A percentile compares a stretch with the other conserved stretches of the same genome.
These are phyloP conservation scores for Umimayanthus kanabou DNA, from an alignment of 92 coral and sea anemone genomes.

Conservation along the genomic window DNA sequence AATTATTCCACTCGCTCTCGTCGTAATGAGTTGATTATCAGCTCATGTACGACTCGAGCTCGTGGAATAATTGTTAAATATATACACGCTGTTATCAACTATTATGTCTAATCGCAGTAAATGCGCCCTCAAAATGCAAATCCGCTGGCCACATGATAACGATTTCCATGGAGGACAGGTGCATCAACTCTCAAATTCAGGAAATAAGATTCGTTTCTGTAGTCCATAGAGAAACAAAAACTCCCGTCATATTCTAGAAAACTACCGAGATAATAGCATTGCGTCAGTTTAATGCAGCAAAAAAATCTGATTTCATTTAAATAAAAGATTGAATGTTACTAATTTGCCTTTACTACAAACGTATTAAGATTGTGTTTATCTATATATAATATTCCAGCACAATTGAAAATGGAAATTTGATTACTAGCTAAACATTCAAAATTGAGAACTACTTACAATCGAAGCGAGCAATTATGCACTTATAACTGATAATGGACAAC, in stretches of 20 bases:
- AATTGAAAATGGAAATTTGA: slow-evolving; percentile 12
- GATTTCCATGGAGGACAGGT: slow-evolving; percentile 11
- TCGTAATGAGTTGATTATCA: no score
- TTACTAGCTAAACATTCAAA: neutral
- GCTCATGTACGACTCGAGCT: no score
- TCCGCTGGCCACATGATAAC: slow-evolving; percentile 7
- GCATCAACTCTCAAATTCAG: neutral
- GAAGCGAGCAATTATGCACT: neutral
- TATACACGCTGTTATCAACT: neutral
- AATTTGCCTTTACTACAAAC: neutral
- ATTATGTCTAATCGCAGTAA: neutral
- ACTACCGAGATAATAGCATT: neutral
- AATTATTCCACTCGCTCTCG: no score
- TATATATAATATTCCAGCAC: neutral
- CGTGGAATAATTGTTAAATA: no score
- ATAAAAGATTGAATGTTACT: neutral
- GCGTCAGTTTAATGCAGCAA: neutral
- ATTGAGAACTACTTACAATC: slow-evolving; percentile 4
- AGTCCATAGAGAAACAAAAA: neutral
- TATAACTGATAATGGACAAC: neutral
- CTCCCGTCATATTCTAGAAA: neutral
- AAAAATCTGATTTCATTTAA: neutral
- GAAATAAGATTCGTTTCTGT: neutral
- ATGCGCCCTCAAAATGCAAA: slow-evolving; percentile 16
- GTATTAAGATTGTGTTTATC: neutral